Base-by-base conservation (phyloP, 2,888 invertebrate species). In the Chymomyza fuscimana region DNA sequence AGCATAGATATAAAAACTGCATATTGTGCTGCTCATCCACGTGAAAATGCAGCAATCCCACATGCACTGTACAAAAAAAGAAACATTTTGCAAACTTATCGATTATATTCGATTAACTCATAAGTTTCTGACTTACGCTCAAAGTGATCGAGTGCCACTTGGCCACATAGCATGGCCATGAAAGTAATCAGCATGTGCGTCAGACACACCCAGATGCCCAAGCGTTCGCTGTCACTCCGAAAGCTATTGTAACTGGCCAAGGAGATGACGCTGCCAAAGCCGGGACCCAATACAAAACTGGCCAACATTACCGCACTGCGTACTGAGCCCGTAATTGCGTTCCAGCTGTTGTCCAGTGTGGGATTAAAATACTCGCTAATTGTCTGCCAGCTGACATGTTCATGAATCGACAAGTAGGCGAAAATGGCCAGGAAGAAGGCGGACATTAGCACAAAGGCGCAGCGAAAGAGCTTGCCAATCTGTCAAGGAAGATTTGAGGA, bases 231-330 rank as follows among this genome's bases (percentile, higher is more conserved):
- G 82, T 95, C 95, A 84, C 95, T 95, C 79, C 94, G 93, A 87
- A 96, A 96, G 78, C 93, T 93, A 90, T 96, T 97, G 90, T 95
- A 96, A 89, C 97, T 97, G 64, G 96, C 95, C 94, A 96, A 94
- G 87, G 96, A 96, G 67, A 96, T 93, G 59, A 96, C 93, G 19
- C 96, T 96, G 32, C 96, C 97, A 95, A 96, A 96, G 1, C 96
- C 96, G 0, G 96, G 96, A 1, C 97, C 97, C 59, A 98, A 94
- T 0, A 97, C 95, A 91, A 95, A 96, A 62, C 87, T 89, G 59
- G 91, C 83, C 80, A 91, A 84, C 59, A 90, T 54, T 12, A 88
- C 80, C 50, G 82, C 86, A 15, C 76, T 78, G 10, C 80, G 80
- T 6, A 81, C 19, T 0, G 82, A 74, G 2, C 78, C 63, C 22